Base-by-base conservation (phyloP, 2,797 vertebrate genomes). In the Lateolabrax maculatus region DNA sequence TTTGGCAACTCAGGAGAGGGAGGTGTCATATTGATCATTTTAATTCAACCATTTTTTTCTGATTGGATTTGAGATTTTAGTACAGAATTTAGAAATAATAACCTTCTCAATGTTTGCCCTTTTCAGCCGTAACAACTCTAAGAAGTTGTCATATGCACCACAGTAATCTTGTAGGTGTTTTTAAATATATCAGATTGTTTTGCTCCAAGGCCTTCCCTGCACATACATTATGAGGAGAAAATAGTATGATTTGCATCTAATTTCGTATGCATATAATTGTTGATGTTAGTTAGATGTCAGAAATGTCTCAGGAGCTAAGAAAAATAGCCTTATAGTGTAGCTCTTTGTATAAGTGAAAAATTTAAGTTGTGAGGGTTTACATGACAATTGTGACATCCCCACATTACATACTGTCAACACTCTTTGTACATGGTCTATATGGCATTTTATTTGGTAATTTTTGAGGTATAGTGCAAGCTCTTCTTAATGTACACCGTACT, bases 241-340 rank as follows among this genome's bases (percentile, higher is more conserved):
- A 70, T 49, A 12, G 8, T 25, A n/a, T 56, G 27, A 77, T 73
- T 79, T 77, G 49, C 66, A 75, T 79, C 49, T 64, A 1, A 82
- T 77, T 75, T 77, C 66, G n/a, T n/a, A n/a, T n/a, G n/a, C 58
- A 55, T 71, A n/a, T n/a, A n/a, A 23, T 56, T 55, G 41, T 61
- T 77, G 74, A 62, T 69, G 74, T 78, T 43, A 48, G 49, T 41
- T 37, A 44, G 63, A 70, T 77, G 36, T 70, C 65, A 71, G 65
- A 41, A n/a, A n/a, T n/a, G 41, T 60, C 25, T 48, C 39, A 29
- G 15, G 41, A 66, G 43, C 27, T 41, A 27, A 78, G 61, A 79
- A 76, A 76, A 73, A 12, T 39, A 68, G 58, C 51, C 41, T 46
- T n/a, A 23, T n/a, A 57, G 48, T 44, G 36, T 3, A 57, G 48